Base-by-base conservation (phyloP, 2,113 vertebrate species). In the Eudyptes chrysolophus region DNA sequence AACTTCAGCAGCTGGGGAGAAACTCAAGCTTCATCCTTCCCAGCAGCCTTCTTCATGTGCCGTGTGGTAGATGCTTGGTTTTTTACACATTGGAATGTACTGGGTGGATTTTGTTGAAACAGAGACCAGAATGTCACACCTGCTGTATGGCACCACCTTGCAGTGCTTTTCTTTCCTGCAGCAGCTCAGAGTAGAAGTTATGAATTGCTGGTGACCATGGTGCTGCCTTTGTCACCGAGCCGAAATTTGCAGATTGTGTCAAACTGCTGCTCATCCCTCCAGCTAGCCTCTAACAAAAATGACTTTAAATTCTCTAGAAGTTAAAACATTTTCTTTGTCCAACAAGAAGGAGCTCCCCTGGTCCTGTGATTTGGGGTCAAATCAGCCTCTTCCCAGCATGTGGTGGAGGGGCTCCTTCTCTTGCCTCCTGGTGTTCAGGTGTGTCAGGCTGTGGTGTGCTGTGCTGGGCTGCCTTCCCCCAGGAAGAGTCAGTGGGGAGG, bases 391-490 rank as follows among this genome's bases (percentile, higher is more conserved):
- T 91, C 14, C 13, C 69, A 30, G 57, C 18, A 14, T 0, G 0
- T 25, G 79, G 40, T 72, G 40, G 30, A 76, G 34, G 2, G 49
- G 24, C 30, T 71, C 34, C 38, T 76, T 32, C 52, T 86, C 58
- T 86, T 36, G 25, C 42, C 17, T n/a, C 7, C 11, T n/a, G n/a
- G 29, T 2, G 2, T 30, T 22, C 21, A 36, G 60, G 21, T 0
- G 1, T 4, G 9, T 25, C 0, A 0, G 38, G 77, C 58, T 30
- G 22, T 30, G 65, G 52, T 0, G 4, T 12, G 49, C 46, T 7
- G 3, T 15, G 55, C 76, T 0, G 5, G 8, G 81, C 82, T 55
- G 13, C 21, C 15, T 84, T 17, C 46, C 24, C 36, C 21, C 16
- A 16, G 44, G 52, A 79, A 69, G 46, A 60, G 44, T 36, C 16